phyloP scores from a whole-genome alignment of 1,140 invertebrate species.

The Hypothenemus hampei region DNA sequence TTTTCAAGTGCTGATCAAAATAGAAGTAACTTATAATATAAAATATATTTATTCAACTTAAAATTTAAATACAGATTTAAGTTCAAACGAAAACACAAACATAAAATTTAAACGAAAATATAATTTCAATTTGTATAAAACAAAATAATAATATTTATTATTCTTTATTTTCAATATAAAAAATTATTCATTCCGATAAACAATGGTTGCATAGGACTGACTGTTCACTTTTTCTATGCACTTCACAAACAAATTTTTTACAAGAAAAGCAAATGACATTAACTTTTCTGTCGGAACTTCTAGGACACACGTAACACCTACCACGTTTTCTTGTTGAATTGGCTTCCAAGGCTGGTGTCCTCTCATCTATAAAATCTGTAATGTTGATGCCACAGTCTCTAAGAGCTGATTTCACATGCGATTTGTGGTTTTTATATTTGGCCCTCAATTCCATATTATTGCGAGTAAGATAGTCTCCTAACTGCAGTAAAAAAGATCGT shows the following conservation, averaged over 20 bases:
- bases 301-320: constrained; percentile 15
- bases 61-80: background rate
- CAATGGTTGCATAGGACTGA: background rate
- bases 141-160: too few species aligned
- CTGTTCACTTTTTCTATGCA: constrained; percentile 1
- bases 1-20: background rate
- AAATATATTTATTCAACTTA: background rate
- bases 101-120: background rate
- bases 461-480: constrained; percentile 14
- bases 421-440: constrained; percentile 11
- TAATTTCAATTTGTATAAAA: background rate
- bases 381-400: constrained; percentile 12
- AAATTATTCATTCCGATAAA: too few species aligned
- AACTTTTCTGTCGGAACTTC: constrained; percentile 4
- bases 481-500: constrained; percentile 16
- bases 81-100: too few species aligned
- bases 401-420: constrained; percentile 9
- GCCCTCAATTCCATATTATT: constrained; percentile 13
- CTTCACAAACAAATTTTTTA: constrained; percentile 18
- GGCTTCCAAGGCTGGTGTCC: background rate
- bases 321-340: constrained; percentile 9
- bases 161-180: too few species aligned
- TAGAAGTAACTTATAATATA: background rate
- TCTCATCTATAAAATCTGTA: background rate
- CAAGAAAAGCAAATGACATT: constrained; percentile 13